Conservation (phyloP, 2,113 vertebrate genomes). For the Thunnus thynnus region DNA sequence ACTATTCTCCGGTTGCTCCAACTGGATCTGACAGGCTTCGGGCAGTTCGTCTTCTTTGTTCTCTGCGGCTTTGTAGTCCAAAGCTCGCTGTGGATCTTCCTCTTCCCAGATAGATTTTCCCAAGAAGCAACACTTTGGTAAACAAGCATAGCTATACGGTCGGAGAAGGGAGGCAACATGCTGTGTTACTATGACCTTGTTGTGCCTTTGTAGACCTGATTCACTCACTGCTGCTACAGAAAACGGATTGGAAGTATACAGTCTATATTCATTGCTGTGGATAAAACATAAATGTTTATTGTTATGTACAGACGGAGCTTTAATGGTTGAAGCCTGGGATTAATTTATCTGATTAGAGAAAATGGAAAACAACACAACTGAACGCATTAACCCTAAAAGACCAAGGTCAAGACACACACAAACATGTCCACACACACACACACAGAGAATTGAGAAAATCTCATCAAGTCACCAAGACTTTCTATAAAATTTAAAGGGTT, state of each 20-base stretch:
- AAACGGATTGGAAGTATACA: background rate
- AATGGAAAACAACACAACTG: background rate
- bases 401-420: conserved; percentile 12
- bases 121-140: conserved; percentile 16
- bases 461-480: no score
- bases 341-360: conserved; percentile 20
- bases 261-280: conserved; percentile 2
- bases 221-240: background rate
- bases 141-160: conserved; percentile 20
- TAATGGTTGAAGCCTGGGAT: background rate
- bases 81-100: conserved; percentile 21
- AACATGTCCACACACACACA: no score
- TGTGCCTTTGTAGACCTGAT: conserved; percentile 7
- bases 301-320: background rate
- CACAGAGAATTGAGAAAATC: no score
- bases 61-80: conserved; percentile 51
- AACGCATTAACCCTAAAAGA: conserved; percentile 25
- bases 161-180: conserved; percentile 20
- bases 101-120: conserved; percentile 36
- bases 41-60: conserved; percentile 58
- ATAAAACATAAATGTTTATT: background rate
- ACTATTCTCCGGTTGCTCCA: conserved; percentile 37
- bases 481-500: no score
- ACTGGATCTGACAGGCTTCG: conserved; percentile 62
- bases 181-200: conserved; percentile 32